These are phyloP conservation scores for Anarsia innoxiella DNA, from an alignment of 2,888 invertebrate species.

Conservation along the genomic window DNA sequence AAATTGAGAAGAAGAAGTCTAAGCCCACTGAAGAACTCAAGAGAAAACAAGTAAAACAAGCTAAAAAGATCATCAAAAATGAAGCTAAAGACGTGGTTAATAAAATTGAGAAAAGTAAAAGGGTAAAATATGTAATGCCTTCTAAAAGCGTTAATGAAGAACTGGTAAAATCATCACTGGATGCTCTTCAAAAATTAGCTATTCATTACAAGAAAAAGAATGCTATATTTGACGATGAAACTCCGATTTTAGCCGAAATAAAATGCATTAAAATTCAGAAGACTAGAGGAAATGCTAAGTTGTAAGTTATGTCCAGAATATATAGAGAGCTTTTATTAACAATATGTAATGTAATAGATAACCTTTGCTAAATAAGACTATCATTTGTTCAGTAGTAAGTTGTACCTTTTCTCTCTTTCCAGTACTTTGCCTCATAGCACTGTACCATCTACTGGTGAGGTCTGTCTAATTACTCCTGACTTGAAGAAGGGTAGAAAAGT, in stretches of 20 bases:
- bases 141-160: conserved; percentile 44
- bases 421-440: conserved; percentile 75
- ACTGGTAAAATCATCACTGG: conserved; percentile 40
- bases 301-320: conserved; percentile 70
- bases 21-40: no score
- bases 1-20: conserved; percentile 16
- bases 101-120: no score
- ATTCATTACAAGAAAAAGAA: conserved; percentile 47
- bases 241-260: conserved; percentile 76
- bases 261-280: conserved; percentile 79
- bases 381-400: no score
- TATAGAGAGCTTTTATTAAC: background rate
- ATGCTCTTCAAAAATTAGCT: conserved; percentile 43
- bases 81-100: conserved; percentile 13
- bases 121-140: conserved; percentile 46
- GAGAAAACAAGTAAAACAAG: conserved; percentile 12
- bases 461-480: conserved; percentile 87
- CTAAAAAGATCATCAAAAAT: conserved; percentile 3
- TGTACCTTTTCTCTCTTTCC: conserved; percentile 15
- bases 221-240: conserved; percentile 73
- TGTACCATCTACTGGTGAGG: conserved; percentile 78
- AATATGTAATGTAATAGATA: background rate
- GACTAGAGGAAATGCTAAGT: conserved; percentile 74
- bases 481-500: conserved; percentile 79
- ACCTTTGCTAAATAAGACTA: background rate